A percentile compares a stretch with the other conserved stretches of the same genome.
Evolutionary conservation across 2,113 vertebrate species (phyloP).

Genomic region (Neofelis nebulosa): DNA sequence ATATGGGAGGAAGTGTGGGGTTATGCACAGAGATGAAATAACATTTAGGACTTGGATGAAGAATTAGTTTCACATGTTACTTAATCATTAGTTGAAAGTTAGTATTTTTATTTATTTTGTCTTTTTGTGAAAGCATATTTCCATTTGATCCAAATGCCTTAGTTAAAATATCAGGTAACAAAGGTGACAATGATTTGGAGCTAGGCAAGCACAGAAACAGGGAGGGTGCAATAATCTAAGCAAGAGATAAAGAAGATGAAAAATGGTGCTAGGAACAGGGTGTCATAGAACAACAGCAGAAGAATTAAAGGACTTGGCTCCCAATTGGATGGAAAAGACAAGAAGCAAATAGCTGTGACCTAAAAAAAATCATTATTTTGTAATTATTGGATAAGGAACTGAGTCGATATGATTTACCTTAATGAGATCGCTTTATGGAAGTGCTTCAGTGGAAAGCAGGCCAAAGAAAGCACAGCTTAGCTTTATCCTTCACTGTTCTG

Average conservation of each 20-base stretch:
- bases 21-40: background rate
- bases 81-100: background rate
- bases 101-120: background rate
- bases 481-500: background rate
- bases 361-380: background rate
- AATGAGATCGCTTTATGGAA: background rate
- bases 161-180: background rate
- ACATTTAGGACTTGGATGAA: background rate
- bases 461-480: background rate
- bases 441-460: background rate
- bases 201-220: background rate
- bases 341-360: background rate
- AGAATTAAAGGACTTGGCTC: background rate
- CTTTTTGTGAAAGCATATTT: background rate
- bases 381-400: background rate
- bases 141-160: background rate
- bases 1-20: background rate
- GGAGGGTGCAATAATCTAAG: background rate
- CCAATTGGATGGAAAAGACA: background rate
- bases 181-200: background rate
- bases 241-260: background rate
- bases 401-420: background rate
- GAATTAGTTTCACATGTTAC: background rate
- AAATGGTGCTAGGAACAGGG: background rate
- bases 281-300: rapidly evolving